phyloP scores from a whole-genome alignment of 2,113 vertebrate species.

The Riparia riparia region DNA sequence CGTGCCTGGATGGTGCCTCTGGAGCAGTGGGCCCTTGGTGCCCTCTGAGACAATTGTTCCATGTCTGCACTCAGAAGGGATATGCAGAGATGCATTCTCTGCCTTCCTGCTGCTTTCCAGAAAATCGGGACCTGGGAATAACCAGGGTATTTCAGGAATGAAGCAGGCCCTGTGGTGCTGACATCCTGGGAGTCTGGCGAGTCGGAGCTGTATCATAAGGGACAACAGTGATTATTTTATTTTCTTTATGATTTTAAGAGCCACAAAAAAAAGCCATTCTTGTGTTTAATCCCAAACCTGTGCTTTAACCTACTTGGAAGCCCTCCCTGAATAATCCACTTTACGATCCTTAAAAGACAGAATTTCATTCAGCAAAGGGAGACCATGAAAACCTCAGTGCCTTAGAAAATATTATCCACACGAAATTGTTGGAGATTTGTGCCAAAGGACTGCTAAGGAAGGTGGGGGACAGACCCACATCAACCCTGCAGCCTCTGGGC shows the following conservation, averaged over 20 bases:
- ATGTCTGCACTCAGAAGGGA: neutral
- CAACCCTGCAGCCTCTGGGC: neutral
- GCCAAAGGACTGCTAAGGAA: neutral
- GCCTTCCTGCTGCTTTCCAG: neutral
- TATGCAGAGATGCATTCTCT: fast-evolving
- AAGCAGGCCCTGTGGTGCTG: neutral
- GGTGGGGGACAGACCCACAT: neutral
- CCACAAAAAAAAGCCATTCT: neutral
- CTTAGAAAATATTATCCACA: neutral
- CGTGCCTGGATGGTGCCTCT: fast-evolving
- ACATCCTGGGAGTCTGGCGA: neutral
- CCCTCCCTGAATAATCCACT: conserved; percentile 4
- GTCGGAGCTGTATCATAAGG: neutral
- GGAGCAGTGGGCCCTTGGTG: neutral
- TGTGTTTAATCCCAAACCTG: neutral
- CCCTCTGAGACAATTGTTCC: neutral
- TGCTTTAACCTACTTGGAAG: conserved; percentile 40
- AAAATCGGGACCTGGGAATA: neutral
- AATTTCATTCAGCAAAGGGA: neutral
- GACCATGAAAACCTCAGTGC: neutral
- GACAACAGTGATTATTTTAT: neutral
- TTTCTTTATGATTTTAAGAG: neutral
- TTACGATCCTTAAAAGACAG: neutral
- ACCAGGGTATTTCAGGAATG: neutral
- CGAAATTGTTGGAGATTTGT: neutral